Evolutionary conservation across 2,113 vertebrate species (phyloP), one percentile per base, ranked within the genome.

Genomic region (Verasper variegatus): DNA sequence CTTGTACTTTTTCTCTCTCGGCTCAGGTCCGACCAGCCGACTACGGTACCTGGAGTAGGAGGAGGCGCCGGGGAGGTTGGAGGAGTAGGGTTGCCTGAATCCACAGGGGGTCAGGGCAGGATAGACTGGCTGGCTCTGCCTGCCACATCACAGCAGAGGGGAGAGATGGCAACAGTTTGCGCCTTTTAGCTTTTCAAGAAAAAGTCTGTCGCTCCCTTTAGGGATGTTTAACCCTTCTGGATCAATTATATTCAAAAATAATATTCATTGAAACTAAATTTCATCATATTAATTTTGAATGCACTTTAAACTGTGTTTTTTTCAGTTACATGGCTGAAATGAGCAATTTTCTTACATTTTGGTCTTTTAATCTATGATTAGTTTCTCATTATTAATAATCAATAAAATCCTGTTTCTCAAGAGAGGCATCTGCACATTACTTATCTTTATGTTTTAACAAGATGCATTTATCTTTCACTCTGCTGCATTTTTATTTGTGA

Each of bases 61-160:
- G 84, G 98, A 94, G 95, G 96, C 95, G 94, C 96, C 88, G 92
- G 96, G 92, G 71, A 97, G 95, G 92, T 95, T 94, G 75, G 97
- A 95, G 65, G 96, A 93, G 89, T 96, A 98, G 90, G 97, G 86
- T 95, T 96, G 98, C 91, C 97, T 97, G 97, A 97, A 99, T 96
- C 97, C 97, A 94, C 97, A 99, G 93, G 97, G 96, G 92, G 97
- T 95, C 92, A 99, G 94, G 91, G 24, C 63, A 20, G 97, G 96
- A 94, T 98, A 99, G 94, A 98, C 96, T 93, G 97, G 95, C 95
- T 97, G 97, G 94, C 96, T 96, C 95, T 97, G 96, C 98, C 98
- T 99, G 96, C 93, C 92, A 86, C 78, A 62, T 87, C 84, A 92
- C 80, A 84, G 86, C 87, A 81, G 70, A 85, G 73, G 81, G 95